Percentiles rank a stretch among this genome's conserved stretches.
Conservation (phyloP, 2,888 invertebrate species). For the Zelleria hepariella region DNA sequence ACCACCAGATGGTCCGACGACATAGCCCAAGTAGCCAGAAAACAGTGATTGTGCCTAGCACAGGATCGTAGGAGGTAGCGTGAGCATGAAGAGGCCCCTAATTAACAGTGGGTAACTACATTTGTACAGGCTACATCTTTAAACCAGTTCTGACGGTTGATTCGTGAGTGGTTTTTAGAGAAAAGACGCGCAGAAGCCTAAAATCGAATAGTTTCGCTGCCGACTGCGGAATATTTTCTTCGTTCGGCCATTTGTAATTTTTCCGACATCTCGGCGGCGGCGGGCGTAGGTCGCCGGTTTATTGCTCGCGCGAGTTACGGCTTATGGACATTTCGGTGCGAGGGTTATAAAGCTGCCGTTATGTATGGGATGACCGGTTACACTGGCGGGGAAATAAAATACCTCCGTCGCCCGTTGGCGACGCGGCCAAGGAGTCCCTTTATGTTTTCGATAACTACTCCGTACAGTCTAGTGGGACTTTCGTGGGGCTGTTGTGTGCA, state of each 20-base stretch:
- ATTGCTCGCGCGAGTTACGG: slow-evolving; percentile 30
- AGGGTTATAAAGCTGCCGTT: not conserved
- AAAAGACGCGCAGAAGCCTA: no score
- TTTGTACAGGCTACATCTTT: no score
- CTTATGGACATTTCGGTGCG: slow-evolving; percentile 27
- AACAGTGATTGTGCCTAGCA: no score
- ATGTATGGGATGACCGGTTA: not conserved
- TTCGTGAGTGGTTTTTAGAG: no score
- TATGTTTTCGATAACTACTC: not conserved
- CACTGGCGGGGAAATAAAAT: not conserved
- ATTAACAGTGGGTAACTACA: no score
- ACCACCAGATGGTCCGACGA: no score
- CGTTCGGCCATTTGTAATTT: slow-evolving; percentile 12
- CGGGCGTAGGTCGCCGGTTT: slow-evolving; percentile 16
- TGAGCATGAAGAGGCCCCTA: no score
- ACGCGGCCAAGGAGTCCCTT: not conserved
- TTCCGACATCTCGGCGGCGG: slow-evolving; percentile 10
- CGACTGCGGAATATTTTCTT: no score
- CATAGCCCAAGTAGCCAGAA: no score
- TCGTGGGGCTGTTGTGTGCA: not conserved
- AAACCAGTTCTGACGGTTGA: no score
- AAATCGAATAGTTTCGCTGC: no score
- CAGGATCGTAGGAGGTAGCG: no score
- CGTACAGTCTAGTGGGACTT: not conserved
- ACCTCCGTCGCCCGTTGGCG: not conserved